phyloP scores from a whole-genome alignment of 2,888 invertebrate genomes.

The Watsonalla cultraria region DNA sequence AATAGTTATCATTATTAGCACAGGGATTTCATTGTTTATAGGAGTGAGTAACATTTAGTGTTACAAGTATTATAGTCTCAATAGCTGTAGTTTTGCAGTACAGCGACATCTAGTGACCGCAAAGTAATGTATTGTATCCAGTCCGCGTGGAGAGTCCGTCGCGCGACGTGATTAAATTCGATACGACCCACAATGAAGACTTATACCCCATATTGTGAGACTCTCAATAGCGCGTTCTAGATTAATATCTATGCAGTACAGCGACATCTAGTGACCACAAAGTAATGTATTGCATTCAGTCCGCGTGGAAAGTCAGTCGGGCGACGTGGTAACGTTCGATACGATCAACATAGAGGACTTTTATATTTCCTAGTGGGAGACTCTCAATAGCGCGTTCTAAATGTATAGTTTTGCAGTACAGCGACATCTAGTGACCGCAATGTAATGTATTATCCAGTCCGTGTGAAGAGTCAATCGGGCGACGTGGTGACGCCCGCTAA shows the following conservation, averaged over 20 bases:
- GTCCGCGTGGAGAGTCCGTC: conserved; percentile 47
- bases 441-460: conserved; percentile 30
- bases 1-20: no score
- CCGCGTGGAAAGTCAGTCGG: conserved; percentile 45
- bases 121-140: conserved; percentile 15
- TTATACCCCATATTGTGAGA: no score
- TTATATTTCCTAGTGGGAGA: no score
- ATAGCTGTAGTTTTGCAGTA: no score
- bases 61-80: no score
- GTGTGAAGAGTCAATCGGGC: conserved; percentile 48
- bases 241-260: no score
- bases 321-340: conserved; percentile 47
- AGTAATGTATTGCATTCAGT: conserved; percentile 30
- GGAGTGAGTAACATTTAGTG: no score
- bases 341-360: conserved; percentile 8
- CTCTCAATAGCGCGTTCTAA: no score
- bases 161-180: conserved; percentile 47
- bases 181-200: conserved; percentile 14
- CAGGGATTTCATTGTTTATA: no score
- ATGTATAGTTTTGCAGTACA: no score
- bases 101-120: background rate
- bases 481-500: conserved; percentile 42
- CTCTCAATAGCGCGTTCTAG: no score
- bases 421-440: background rate
- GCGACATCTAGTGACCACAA: background rate